Percentiles rank a stretch among this genome's conserved stretches.
Evolutionary conservation across 2,113 vertebrate genomes (phyloP).

Genomic region (human): GRCh38 chr5:116399501-116400000

Average conservation of each 20-base stretch:
- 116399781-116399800: not conserved
- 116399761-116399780: not conserved
- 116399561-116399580: too few species aligned
- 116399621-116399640: not conserved
- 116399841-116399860: not conserved
- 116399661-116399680: not conserved
- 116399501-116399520: not conserved
- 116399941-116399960: not conserved
- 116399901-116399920: not conserved
- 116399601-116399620: not conserved
- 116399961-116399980: not conserved
- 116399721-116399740: not conserved
- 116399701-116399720: not conserved
- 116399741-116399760: not conserved
- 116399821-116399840: too few species aligned
- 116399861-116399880: not conserved
- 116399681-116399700: not conserved
- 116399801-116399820: not conserved
- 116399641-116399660: not conserved
- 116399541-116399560: not conserved
- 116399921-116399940: not conserved
- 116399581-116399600: not conserved
- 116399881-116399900: accelerated
- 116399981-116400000: not conserved
- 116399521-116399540: not conserved